Percentiles rank a stretch among this genome's conserved stretches.
Conservation (phyloP, 2,797 vertebrate species). For the Mico argentatus region DNA sequence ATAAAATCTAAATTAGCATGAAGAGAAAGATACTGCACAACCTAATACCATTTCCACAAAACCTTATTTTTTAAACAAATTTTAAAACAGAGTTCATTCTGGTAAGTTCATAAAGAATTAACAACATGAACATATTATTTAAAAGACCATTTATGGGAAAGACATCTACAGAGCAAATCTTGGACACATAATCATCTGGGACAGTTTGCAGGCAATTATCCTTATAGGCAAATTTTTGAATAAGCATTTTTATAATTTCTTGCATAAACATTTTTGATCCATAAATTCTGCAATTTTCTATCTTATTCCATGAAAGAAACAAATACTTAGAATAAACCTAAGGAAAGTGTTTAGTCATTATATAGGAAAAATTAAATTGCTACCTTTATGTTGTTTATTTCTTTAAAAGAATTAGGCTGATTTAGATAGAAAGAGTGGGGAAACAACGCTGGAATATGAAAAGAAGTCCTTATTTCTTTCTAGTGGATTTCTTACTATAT, state of each 20-base stretch:
- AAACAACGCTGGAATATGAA: background rate
- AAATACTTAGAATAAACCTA: background rate
- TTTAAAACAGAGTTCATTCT: background rate
- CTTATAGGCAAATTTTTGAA: background rate
- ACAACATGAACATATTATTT: background rate
- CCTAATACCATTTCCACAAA: background rate
- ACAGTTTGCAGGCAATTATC: background rate
- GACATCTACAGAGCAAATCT: background rate
- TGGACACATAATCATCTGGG: background rate
- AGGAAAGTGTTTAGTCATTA: background rate
- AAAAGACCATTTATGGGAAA: background rate
- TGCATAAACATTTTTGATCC: background rate
- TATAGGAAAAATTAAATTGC: background rate
- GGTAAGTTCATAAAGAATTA: background rate
- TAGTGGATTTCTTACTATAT: background rate
- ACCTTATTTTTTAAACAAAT: background rate
- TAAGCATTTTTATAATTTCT: background rate
- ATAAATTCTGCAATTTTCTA: background rate
- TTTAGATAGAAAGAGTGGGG: no score
- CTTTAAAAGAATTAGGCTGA: background rate
- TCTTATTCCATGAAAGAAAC: background rate
- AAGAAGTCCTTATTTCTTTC: background rate
- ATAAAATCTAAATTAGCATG: background rate
- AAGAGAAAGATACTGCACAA: background rate
- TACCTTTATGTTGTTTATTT: background rate